A percentile compares a stretch with the other conserved stretches of the same genome.
These are phyloP conservation scores for Cromileptes altivelis DNA, from an alignment of 2,113 vertebrate genomes.

Conservation along the genomic window DNA sequence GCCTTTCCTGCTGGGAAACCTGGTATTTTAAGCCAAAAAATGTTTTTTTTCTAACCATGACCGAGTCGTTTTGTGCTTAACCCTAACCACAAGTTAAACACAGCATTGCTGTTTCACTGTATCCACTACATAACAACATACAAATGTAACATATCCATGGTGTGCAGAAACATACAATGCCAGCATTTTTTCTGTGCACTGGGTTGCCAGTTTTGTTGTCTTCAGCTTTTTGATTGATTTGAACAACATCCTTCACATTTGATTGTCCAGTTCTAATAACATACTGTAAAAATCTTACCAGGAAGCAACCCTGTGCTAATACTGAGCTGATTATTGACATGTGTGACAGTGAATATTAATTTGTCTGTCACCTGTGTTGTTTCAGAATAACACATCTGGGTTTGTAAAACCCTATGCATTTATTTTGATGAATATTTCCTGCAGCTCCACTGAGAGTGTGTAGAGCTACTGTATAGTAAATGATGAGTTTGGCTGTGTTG, in stretches of 20 bases:
- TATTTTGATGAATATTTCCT: background rate
- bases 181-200: no score
- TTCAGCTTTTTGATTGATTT: no score
- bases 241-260: background rate
- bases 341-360: background rate
- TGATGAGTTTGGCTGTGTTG: constrained; percentile 27
- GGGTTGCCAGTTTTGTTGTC: no score
- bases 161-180: no score
- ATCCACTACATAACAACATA: no score
- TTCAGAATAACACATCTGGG: background rate
- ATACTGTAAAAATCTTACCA: background rate
- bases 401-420: background rate
- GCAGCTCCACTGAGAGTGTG: background rate
- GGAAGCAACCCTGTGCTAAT: background rate
- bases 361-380: background rate
- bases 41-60: no score
- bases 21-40: no score
- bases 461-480: constrained; percentile 5
- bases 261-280: background rate
- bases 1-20: no score
- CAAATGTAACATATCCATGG: no score
- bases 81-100: no score
- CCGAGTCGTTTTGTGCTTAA: no score
- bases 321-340: background rate
- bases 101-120: no score